Conservation (phyloP, 2,113 vertebrate genomes). For the Carollia perspicillata region DNA sequence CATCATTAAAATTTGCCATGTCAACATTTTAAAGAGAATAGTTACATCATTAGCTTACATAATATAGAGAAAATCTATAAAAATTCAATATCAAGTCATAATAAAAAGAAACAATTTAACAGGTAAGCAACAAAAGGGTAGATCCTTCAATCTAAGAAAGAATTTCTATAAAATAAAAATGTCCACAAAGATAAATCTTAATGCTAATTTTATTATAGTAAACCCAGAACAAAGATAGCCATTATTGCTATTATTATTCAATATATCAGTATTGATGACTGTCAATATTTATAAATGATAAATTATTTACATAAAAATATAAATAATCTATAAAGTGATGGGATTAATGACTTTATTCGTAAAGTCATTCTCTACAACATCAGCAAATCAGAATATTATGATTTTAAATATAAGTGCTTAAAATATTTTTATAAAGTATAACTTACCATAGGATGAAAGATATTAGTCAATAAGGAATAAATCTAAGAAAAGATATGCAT, state of each 20-base stretch:
- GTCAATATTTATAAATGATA: not conserved
- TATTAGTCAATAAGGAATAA: not conserved
- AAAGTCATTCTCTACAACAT: not conserved
- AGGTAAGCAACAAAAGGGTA: not conserved
- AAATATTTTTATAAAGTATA: not conserved
- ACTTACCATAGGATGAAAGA: not conserved
- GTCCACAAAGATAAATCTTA: not conserved
- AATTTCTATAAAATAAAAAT: not conserved
- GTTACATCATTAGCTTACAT: not conserved
- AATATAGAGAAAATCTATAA: not conserved
- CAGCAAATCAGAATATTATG: not conserved
- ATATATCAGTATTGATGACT: not conserved
- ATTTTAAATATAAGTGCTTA: conserved; percentile 11
- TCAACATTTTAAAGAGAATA: not conserved
- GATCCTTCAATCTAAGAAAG: not conserved
- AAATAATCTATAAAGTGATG: not conserved
- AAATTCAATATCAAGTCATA: not conserved
- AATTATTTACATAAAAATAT: not conserved
- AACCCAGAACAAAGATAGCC: not conserved
- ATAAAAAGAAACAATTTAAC: not conserved
- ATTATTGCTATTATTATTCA: not conserved
- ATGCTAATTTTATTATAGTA: not conserved
- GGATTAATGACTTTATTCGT: not conserved
- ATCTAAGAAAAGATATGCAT: not conserved
- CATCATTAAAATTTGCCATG: not conserved